These are phyloP conservation scores for Micronycteris hirsuta DNA, from an alignment of 2,113 vertebrate genomes.

Conservation along the genomic window DNA sequence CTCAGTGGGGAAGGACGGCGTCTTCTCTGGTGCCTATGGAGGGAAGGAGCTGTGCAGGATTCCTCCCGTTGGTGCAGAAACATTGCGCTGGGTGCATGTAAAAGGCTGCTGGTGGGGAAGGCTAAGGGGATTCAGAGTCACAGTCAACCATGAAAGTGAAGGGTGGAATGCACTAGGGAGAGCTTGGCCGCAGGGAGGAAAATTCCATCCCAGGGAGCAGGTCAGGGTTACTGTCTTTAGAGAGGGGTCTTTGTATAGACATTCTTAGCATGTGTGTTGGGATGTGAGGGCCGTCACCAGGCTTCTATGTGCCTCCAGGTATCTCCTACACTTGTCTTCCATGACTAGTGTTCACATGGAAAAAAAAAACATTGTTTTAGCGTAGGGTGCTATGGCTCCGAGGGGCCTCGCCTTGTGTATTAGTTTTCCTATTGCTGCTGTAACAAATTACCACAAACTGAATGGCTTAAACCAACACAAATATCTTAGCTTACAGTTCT, in stretches of 20 bases:
- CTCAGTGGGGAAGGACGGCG: background rate
- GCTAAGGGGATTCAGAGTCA: background rate
- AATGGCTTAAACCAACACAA: background rate
- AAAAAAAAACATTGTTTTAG: background rate
- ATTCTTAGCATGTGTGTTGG: background rate
- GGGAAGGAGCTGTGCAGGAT: background rate
- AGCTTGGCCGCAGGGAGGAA: no score
- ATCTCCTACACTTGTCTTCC: background rate
- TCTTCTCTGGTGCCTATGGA: background rate
- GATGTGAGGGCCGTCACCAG: background rate
- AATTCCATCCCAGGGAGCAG: background rate
- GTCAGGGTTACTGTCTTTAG: background rate
- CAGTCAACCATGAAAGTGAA: background rate
- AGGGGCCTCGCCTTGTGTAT: background rate
- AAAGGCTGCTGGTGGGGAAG: background rate
- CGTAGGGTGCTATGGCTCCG: background rate
- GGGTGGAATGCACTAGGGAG: background rate
- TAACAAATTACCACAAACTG: background rate
- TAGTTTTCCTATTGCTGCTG: background rate
- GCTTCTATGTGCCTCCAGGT: background rate
- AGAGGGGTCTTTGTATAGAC: background rate
- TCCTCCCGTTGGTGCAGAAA: background rate
- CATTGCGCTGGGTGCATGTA: accelerated
- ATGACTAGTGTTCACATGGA: background rate
- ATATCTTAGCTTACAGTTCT: background rate